Percentiles rank a stretch among this genome's conserved stretches.
Evolutionary conservation across 2,888 invertebrate species (phyloP).

Genomic region (Calameuta filiformis): DNA sequence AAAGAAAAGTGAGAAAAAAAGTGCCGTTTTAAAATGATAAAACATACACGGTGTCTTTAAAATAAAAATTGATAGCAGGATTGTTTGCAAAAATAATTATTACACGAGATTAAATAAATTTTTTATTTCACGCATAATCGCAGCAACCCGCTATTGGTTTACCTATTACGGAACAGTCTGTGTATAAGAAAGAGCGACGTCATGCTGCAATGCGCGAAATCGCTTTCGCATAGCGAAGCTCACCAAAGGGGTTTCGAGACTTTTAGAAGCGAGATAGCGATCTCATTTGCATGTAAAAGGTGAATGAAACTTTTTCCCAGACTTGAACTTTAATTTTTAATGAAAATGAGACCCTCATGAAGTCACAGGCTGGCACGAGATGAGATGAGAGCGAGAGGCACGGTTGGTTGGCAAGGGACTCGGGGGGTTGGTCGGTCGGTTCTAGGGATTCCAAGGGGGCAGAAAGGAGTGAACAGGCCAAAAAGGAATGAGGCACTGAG

Average conservation of each 20-base stretch:
- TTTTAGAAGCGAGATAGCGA: conserved; percentile 9
- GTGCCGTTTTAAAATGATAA: not conserved
- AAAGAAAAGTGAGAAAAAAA: not conserved
- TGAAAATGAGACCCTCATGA: conserved; percentile 61
- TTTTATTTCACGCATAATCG: not conserved
- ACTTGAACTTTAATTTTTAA: conserved; percentile 60
- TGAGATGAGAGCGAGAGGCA: conserved; percentile 41
- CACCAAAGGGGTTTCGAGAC: not conserved
- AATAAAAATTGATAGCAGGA: not conserved
- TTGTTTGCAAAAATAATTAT: not conserved
- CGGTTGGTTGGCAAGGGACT: conserved; percentile 26
- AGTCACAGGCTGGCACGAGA: conserved; percentile 55
- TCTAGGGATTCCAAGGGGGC: conserved; percentile 35
- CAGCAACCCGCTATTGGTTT: not conserved
- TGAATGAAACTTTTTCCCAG: conserved; percentile 51
- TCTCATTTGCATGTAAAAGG: conserved; percentile 50
- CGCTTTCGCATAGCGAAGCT: not conserved
- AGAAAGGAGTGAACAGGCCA: not conserved
- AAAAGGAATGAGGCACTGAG: conserved; percentile 25
- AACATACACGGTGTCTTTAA: not conserved
- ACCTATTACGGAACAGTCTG: not conserved
- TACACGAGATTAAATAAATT: not conserved
- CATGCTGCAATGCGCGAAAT: not conserved
- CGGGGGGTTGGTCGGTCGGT: conserved; percentile 23
- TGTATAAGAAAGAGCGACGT: not conserved